Base-by-base conservation (phyloP, 2,888 invertebrate genomes). In the Brachylomia viminalis region DNA sequence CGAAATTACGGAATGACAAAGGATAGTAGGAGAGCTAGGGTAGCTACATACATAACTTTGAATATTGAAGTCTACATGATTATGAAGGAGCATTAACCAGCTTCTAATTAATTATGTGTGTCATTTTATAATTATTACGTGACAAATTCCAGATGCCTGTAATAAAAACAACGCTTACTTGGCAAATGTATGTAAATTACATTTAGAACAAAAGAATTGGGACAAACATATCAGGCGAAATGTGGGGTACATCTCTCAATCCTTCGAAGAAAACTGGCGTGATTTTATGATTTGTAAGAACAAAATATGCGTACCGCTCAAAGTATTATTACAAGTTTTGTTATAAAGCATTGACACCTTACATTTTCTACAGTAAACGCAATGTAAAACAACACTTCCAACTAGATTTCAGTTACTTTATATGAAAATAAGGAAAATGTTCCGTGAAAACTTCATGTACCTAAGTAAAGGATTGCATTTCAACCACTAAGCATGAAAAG, bases 401-500 rank as follows among this genome's bases (percentile, higher is more conserved):
- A 54, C 49, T 27, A 49, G 2, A 54, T 56, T 23, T 15, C 4
- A 2, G 23, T 42, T n/a, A 61, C 20, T 64, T 30, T 66, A 56
- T 23, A 6, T 33, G 1, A n/a, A 68, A 62, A 66, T 49, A 66
- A 69, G n/a, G 42, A 72, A 58, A 47, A 58, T 67, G 13, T 54
- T 73, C 33, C 54, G n/a, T 17, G 49, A 49, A 64, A 78, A 59
- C 23, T 42, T 38, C n/a, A 20, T 49, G n/a, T 33, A 47, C 47
- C 47, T 15, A 47, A 47, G 47, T 17, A 73, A 70, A 70, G 33
- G 54, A 82, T 82, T 78, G 67, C 67, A 68, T 62, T 82, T 74
- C 71, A 71, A 77, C 52, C 59, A 49, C 70, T 68, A 78, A 71
- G 74, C 45, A 49, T 49, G 42, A 61, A 65, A 80, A 82, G 68